phyloP scores from a whole-genome alignment of 2,113 vertebrate species.

The Chunga burmeisteri region DNA sequence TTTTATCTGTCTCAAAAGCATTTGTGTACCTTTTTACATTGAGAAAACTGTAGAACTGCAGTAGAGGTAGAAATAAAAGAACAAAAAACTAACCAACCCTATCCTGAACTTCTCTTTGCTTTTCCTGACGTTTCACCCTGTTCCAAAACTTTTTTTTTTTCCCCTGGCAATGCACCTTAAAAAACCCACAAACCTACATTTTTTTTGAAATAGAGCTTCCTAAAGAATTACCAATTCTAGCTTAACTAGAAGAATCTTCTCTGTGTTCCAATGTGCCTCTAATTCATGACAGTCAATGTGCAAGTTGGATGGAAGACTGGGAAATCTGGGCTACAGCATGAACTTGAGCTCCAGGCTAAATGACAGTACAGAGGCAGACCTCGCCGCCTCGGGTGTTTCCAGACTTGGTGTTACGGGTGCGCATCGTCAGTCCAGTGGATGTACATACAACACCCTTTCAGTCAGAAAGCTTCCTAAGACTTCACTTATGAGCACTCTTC shows the following conservation, averaged over 20 bases:
- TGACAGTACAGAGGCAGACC: not conserved
- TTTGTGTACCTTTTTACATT: not conserved
- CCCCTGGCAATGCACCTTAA: not conserved
- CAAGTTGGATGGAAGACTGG: not conserved
- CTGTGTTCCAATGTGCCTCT: not conserved
- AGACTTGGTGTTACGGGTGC: rapidly evolving
- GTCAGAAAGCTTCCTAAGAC: not conserved
- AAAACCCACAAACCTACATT: not conserved
- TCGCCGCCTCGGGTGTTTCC: rapidly evolving
- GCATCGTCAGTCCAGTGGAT: rapidly evolving
- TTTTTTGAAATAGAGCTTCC: not conserved
- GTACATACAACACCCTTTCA: too few species aligned
- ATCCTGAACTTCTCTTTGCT: not conserved
- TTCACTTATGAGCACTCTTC: not conserved
- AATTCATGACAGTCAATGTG: not conserved
- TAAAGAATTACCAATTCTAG: not conserved
- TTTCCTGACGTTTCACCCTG: not conserved
- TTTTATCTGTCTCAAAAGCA: not conserved
- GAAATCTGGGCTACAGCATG: not conserved
- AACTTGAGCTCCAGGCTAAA: not conserved
- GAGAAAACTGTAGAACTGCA: not conserved
- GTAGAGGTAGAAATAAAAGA: not conserved
- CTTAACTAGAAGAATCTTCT: not conserved
- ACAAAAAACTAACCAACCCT: not conserved
- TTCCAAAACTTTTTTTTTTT: not conserved